Evolutionary conservation across 2,888 invertebrate genomes (phyloP), one percentile per base, ranked within the genome.

Genomic region (Campoletis raptor): DNA sequence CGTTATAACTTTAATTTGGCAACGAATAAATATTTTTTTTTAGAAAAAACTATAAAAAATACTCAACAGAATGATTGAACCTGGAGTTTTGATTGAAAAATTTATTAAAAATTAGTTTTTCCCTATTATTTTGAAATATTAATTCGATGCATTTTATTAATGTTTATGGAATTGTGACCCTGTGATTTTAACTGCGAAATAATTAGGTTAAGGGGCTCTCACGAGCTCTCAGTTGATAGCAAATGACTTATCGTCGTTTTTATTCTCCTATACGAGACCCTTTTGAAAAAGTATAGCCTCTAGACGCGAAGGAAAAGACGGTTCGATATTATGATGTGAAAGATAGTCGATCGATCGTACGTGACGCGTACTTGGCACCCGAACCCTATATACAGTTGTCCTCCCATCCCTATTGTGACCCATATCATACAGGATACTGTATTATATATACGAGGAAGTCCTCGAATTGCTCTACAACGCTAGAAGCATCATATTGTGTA

Each of bases 281-380:
- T 61, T 48, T 4, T n/a, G n/a, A 61, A 61, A 57, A 30, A 30
- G 61, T 30, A 30, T 15, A 30, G 30, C 15, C 15, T 12, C 24
- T 30, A 30, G n/a, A 54, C 12, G 48, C 21, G 54, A 12, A 57
- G 40, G 66, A 30, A 37, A 57, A 61, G 52, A 73, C 45, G 54
- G 52, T 36, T 45, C 37, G 42, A 57, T 72, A 30, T 61, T 61
- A 80, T 61, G 61, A 77, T 74, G 61, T 52, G 54, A n/a, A 78
- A 30, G 30, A 42, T 48, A 69, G 67, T 78, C 77, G 84, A 86
- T 86, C 84, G 83, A 86, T 86, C 86, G 78, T 81, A 84, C 83
- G 81, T 84, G 83, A 86, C 84, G 78, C 69, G 74, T 45, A 70
- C 84, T 70, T 84, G 81, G 61, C 48, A 79, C 54, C 5, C n/a